Evolutionary conservation across 2,113 vertebrate genomes (phyloP), one percentile per base, ranked within the genome.

Genomic region (Upupa epops): DNA sequence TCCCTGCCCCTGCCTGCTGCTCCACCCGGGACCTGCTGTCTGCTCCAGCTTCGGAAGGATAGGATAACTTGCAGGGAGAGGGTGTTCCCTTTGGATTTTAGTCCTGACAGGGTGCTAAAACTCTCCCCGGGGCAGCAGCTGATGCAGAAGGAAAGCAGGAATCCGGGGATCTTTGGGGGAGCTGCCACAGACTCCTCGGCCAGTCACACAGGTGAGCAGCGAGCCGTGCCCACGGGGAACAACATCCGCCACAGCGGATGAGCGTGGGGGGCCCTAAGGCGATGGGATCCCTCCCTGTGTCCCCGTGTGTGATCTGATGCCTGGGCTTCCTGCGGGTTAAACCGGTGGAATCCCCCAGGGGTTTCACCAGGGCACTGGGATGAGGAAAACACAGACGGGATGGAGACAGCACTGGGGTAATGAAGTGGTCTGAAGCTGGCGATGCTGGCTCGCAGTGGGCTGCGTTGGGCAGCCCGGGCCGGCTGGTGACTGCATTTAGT

Each of bases 341-440:
- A 49, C 45, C 74, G 81, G 79, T 36, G 28, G 31, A 74, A 93
- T 28, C 51, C 59, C 65, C 61, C 87, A 87, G 75, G 65, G 76
- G 45, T 61, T 79, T 82, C 63, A 69, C 14, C 79, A 83, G 75
- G 59, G 31, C 46, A 63, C 11, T 51, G 32, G 36, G 87, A 89
- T 51, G 55, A 79, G 63, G 64, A 82, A 93, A 87, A 68, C 61
- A 34, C 24, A 79, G 79, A 82, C 28, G 58, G 17, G 14, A 42
- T 61, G 59, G 32, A 6, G 11, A 61, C 77, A 78, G 49, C 31
- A 49, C 69, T 86, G 77, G 86, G 49, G 52, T 87, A 77, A 92
- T 81, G 15, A 90, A 81, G 37, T 65, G 36, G 59, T 94, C 89
- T 74, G 61, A 81, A 92, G 76, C 78, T 48, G 59, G 60, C 79